phyloP scores from a whole-genome alignment of 2,797 vertebrate genomes.

The Pachyuromys duprasi region DNA sequence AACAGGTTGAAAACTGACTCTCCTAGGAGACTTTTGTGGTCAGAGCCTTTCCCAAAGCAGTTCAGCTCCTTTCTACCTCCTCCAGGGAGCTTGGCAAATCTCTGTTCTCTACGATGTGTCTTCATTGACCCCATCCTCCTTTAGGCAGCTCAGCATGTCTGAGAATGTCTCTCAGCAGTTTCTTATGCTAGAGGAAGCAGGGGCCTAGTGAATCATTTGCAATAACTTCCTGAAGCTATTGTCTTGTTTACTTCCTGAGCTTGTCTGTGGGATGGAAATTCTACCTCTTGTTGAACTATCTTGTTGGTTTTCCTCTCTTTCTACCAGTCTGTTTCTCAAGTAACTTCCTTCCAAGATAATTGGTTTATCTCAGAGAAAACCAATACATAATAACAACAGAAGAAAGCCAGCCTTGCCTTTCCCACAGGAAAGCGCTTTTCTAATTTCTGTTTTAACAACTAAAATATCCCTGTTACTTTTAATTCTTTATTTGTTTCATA shows the following conservation, averaged over 20 bases:
- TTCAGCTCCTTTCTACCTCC: not conserved
- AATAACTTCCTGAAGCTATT: not conserved
- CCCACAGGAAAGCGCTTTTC: rapidly evolving
- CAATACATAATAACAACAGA: not conserved
- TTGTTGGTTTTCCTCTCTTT: not conserved
- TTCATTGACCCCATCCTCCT: not conserved
- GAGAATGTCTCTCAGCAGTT: not conserved
- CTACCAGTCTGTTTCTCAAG: not conserved
- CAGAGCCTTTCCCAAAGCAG: not conserved
- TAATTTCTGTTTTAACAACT: not conserved
- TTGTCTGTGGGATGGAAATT: not conserved
- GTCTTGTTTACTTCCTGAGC: not conserved
- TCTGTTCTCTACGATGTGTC: not conserved
- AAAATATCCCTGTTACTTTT: not conserved
- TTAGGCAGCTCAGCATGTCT: too few relatives aligned
- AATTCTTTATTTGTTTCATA: not conserved
- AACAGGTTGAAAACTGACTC: too few relatives aligned
- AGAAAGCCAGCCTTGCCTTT: not conserved
- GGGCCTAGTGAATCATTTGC: not conserved
- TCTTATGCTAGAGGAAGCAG: not conserved
- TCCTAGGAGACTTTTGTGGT: not conserved
- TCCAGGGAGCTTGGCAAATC: not conserved
- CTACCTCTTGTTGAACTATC: not conserved
- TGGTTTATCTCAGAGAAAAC: not conserved
- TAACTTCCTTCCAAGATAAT: too few relatives aligned